Conservation (phyloP, 2,113 vertebrate genomes). For the Micronycteris hirsuta region DNA sequence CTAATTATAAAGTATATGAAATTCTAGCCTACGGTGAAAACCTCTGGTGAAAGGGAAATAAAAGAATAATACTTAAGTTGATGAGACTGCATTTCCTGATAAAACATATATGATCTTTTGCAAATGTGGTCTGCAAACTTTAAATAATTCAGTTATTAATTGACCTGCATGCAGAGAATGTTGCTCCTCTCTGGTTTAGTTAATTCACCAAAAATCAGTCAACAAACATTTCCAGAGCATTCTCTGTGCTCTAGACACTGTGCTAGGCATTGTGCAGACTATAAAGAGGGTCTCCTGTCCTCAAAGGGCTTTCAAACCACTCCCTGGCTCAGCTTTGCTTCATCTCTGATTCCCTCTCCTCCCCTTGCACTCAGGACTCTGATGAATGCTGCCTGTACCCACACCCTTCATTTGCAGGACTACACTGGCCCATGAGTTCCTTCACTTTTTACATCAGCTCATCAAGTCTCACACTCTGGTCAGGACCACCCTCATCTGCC, state of each 20-base stretch:
- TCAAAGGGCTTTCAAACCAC: background rate
- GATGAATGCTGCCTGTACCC: background rate
- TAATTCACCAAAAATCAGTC: background rate
- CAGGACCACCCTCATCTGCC: background rate
- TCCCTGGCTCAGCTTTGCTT: background rate
- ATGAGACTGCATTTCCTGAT: background rate
- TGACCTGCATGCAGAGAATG: background rate
- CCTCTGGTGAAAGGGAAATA: constrained; percentile 2
- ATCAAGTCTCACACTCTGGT: background rate
- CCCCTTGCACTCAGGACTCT: background rate
- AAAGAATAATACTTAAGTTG: constrained; percentile 27
- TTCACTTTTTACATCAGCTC: background rate
- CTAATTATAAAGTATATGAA: constrained; percentile 49
- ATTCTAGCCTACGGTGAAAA: background rate
- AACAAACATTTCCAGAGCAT: background rate
- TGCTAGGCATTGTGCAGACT: background rate
- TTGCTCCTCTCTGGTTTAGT: background rate
- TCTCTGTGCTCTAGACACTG: background rate
- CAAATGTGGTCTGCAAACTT: background rate
- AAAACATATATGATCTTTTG: constrained; percentile 34
- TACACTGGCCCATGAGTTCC: background rate
- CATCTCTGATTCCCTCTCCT: background rate
- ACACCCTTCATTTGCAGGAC: background rate
- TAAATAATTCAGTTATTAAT: background rate
- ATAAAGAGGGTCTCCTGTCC: background rate